Conservation (phyloP, 1,140 invertebrate genomes). For the Psilanteris sp. region DNA sequence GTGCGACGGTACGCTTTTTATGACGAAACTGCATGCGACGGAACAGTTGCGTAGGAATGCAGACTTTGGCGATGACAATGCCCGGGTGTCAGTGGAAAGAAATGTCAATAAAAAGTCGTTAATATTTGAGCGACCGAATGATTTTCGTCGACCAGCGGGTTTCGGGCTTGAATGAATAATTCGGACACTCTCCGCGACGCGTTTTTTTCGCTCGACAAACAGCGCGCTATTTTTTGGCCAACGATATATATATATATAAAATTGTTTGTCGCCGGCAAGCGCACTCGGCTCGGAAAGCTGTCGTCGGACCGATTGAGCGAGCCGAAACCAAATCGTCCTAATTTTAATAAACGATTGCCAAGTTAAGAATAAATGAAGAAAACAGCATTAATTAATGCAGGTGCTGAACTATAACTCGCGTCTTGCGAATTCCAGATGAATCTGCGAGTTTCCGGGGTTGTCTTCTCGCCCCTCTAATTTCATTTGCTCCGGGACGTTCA, state of each 20-base stretch:
- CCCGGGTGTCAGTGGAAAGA: slow-evolving; percentile 32
- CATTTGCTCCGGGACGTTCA: slow-evolving; percentile 57
- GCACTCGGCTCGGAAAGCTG: too few species aligned
- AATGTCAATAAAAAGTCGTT: slow-evolving; percentile 48
- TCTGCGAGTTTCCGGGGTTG: slow-evolving; percentile 27
- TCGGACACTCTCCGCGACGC: not conserved
- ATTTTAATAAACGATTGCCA: slow-evolving; percentile 33
- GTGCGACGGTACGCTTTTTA: slow-evolving; percentile 44
- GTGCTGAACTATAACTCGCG: slow-evolving; percentile 55
- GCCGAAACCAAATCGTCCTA: slow-evolving; percentile 36
- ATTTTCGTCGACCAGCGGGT: slow-evolving; percentile 27
- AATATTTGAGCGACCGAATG: slow-evolving; percentile 38
- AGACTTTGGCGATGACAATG: slow-evolving; percentile 37
- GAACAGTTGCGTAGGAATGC: slow-evolving; percentile 19
- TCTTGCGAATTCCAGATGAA: slow-evolving; percentile 52
- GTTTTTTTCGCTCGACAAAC: slow-evolving; percentile 1
- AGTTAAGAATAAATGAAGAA: slow-evolving; percentile 54
- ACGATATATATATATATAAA: too few species aligned
- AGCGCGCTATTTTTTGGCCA: too few species aligned
- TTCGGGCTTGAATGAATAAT: slow-evolving; percentile 11
- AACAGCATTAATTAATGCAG: slow-evolving; percentile 61
- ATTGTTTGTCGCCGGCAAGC: too few species aligned
- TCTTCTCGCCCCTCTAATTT: slow-evolving; percentile 55
- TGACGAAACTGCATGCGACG: slow-evolving; percentile 47
- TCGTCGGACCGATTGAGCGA: too few species aligned